Conservation (phyloP, 2,888 invertebrate species). For the Lithophane semibrunnea region DNA sequence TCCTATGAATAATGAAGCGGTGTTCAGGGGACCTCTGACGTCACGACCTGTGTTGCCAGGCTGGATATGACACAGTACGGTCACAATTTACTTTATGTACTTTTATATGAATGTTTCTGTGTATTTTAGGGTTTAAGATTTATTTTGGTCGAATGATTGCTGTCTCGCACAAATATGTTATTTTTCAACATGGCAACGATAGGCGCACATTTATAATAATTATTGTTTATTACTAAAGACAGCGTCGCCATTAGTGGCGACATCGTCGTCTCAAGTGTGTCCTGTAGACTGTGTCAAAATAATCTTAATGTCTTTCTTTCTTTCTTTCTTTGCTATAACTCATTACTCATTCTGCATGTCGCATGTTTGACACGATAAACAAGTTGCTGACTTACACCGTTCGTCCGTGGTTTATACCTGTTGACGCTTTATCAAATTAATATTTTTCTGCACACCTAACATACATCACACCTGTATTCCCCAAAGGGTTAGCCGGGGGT, state of each 20-base stretch:
- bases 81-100: constrained; percentile 7
- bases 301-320: neutral
- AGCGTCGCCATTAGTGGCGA: neutral
- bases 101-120: constrained; percentile 11
- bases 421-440: neutral
- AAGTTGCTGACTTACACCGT: neutral
- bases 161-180: neutral
- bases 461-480: too few species aligned
- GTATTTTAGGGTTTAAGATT: neutral
- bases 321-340: constrained; percentile 8
- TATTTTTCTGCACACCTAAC: neutral
- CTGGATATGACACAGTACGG: constrained; percentile 15
- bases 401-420: neutral
- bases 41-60: constrained; percentile 51
- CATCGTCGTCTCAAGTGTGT: neutral
- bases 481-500: too few species aligned
- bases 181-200: neutral
- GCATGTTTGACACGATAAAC: neutral
- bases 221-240: neutral
- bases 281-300: neutral
- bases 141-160: neutral
- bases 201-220: neutral
- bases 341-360: neutral
- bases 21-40: constrained; percentile 56
- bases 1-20: constrained; percentile 68